Evolutionary conservation across 2,113 vertebrate species (phyloP), one percentile per base, ranked within the genome.

Genomic region (Montifringilla adamsi): DNA sequence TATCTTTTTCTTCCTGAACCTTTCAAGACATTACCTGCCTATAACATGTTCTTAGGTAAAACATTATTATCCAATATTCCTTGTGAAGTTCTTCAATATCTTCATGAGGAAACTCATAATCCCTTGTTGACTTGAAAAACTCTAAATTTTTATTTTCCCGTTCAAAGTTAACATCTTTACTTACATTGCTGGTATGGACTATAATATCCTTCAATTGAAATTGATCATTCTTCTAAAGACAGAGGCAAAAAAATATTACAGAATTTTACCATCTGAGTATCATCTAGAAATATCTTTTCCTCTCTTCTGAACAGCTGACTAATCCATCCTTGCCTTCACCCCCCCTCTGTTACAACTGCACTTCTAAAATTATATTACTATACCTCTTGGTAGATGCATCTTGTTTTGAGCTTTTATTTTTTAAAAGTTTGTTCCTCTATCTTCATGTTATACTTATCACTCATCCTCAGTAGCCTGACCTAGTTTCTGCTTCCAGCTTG

Each of bases 361-460:
- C 15, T 86, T 90, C 30, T 63, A 47, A 78, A 95, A 67, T 88
- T 53, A 85, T 50, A 27, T 60, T 37, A 60, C 88, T 72, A 70
- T 86, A 53, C 17, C 46, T 76, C 53, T 52, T 80, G 67, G 33
- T 75, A 94, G 39, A 85, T 63, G 43, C 37, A 81, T 68, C 56
- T 72, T 82, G 21, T 68, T 95, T 89, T 75, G 69, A 87, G 49
- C 44, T 91, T 72, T 79, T 79, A 47, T 7, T 90, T 93, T 94
- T 80, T 7, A 21, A 43, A 79, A 88, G 26, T 88, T 93, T 84
- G 11, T 93, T 94, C 56, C 68, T 74, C 35, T 59, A 37, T 43
- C 26, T 95, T 93, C 83, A 90, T 90, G 83, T 90, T 93, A 90
- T 86, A 95, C 94, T 95, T 95, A 96, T 93, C 59, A 86, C 17